Evolutionary conservation across 2,113 vertebrate species (phyloP).

Genomic region (Ptychochromis oligacanthus): DNA sequence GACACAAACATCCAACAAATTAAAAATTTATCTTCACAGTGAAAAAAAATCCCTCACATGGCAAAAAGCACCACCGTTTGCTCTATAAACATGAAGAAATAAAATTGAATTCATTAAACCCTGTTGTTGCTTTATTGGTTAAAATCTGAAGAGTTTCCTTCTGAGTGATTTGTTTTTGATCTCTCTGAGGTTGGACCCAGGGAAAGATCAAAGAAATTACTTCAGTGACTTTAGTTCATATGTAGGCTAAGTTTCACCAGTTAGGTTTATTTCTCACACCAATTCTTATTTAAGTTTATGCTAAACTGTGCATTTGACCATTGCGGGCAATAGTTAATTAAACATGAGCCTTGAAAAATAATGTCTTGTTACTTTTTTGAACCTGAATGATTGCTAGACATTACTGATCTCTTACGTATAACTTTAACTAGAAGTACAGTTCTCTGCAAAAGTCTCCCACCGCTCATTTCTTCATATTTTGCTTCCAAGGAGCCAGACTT

Average conservation of each 20-base stretch:
- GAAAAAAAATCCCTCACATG: background rate
- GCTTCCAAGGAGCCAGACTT: no score
- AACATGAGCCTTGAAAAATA: background rate
- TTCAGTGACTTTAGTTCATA: background rate
- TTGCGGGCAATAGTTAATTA: background rate
- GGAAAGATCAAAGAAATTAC: no score
- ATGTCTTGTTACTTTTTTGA: background rate
- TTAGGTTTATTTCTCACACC: background rate
- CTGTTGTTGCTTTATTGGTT: background rate
- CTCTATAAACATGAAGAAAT: background rate
- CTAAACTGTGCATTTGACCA: background rate
- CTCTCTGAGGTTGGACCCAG: background rate
- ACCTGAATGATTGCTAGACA: background rate
- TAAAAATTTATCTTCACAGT: slow-evolving; percentile 1
- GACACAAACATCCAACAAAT: background rate
- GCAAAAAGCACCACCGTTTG: rapidly evolving
- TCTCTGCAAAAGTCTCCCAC: background rate
- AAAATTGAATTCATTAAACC: background rate
- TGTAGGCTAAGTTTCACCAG: background rate
- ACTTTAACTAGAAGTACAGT: background rate
- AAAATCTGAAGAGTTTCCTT: background rate
- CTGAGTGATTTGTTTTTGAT: background rate
- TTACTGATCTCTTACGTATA: background rate
- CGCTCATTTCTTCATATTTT: no score
- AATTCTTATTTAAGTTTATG: background rate